These are phyloP conservation scores for Struthio camelus DNA, from an alignment of 2,113 vertebrate species.

Conservation along the genomic window DNA sequence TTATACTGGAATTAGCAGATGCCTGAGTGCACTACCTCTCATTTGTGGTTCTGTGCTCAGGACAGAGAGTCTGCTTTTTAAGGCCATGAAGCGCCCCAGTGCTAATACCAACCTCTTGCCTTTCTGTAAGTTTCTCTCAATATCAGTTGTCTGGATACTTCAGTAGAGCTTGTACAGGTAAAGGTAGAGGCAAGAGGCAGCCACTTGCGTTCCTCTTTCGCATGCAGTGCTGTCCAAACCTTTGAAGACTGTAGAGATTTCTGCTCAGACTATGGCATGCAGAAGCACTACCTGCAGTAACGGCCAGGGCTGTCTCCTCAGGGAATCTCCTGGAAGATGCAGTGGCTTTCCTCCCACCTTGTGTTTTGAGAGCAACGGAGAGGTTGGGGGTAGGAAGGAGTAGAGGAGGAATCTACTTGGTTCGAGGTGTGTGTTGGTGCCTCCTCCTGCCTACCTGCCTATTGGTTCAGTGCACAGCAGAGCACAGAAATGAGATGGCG, in stretches of 20 bases:
- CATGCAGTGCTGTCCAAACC: not conserved
- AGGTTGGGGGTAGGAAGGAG: too few species aligned
- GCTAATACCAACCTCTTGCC: not conserved
- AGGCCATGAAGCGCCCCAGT: rapidly evolving
- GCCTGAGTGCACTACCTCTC: rapidly evolving
- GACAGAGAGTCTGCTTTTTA: not conserved
- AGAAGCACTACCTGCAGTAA: not conserved
- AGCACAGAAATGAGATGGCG: not conserved
- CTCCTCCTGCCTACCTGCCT: too few species aligned
- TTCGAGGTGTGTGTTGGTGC: too few species aligned
- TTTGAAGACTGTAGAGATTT: not conserved
- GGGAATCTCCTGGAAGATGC: not conserved
- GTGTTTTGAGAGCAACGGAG: not conserved
- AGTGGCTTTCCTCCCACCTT: not conserved
- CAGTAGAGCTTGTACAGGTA: not conserved
- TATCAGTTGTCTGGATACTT: not conserved
- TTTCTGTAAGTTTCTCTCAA: not conserved
- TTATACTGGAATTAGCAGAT: not conserved
- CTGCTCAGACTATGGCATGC: not conserved
- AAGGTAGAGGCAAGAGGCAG: not conserved
- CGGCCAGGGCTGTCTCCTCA: too few species aligned
- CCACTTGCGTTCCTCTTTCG: not conserved
- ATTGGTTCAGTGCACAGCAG: not conserved
- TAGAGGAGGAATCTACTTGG: not conserved
- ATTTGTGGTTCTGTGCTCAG: not conserved